These are phyloP conservation scores for Hyposoter didymator DNA, from an alignment of 2,888 invertebrate genomes.

Conservation along the genomic window DNA sequence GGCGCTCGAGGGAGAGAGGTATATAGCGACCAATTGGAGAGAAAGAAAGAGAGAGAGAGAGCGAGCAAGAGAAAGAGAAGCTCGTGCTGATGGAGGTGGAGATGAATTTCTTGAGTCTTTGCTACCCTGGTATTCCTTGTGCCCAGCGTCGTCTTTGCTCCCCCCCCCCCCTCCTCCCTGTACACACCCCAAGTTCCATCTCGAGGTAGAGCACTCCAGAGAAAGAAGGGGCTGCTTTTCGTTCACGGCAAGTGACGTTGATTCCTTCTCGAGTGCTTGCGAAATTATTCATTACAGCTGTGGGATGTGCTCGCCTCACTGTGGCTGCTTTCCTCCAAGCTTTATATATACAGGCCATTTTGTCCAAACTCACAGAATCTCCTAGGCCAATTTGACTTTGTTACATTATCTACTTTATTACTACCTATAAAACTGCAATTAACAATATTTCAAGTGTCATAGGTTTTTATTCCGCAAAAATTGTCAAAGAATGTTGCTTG, in stretches of 20 bases:
- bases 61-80: slow-evolving; percentile 51
- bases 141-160: slow-evolving; percentile 38
- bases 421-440: neutral
- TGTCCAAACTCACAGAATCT: neutral
- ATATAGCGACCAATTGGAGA: slow-evolving; percentile 47
- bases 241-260: slow-evolving; percentile 67
- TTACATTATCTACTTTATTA: neutral
- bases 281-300: slow-evolving; percentile 68
- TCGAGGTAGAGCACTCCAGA: slow-evolving; percentile 27
- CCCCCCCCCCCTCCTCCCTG: neutral
- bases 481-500: neutral
- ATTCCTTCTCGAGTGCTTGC: slow-evolving; percentile 68
- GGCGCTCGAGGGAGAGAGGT: slow-evolving; percentile 53
- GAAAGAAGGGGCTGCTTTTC: slow-evolving; percentile 55
- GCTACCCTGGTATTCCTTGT: slow-evolving; percentile 56
- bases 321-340: slow-evolving; percentile 46
- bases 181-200: slow-evolving; percentile 55
- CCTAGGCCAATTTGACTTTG: slow-evolving; percentile 5
- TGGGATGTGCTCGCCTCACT: slow-evolving; percentile 53
- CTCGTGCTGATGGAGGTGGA: slow-evolving; percentile 59
- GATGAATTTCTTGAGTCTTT: slow-evolving; percentile 63
- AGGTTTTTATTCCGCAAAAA: neutral
- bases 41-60: slow-evolving; percentile 54
- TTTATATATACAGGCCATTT: slow-evolving; percentile 4
- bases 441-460: neutral